A percentile compares a stretch with the other conserved stretches of the same genome.
phyloP scores from a whole-genome alignment of 2,797 vertebrate species.

The Loris lydekkerianus region DNA sequence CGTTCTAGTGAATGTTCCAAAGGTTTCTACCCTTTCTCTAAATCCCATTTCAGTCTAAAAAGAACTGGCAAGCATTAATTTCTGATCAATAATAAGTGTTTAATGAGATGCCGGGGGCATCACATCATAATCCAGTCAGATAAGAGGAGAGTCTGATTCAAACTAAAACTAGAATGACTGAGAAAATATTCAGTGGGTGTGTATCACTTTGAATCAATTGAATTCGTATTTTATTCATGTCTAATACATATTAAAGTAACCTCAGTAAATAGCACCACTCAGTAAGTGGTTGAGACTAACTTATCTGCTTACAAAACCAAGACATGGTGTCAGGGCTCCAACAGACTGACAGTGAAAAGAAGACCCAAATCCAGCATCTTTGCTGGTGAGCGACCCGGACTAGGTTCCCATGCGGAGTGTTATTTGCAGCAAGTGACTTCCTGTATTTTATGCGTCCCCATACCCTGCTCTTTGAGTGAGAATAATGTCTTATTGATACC shows the following conservation, averaged over 20 bases:
- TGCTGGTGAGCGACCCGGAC: neutral
- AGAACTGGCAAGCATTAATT: neutral
- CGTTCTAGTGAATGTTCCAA: neutral
- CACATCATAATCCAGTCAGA: neutral
- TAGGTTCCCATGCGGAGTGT: constrained; percentile 49
- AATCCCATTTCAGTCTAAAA: neutral
- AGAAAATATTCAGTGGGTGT: neutral
- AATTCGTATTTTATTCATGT: neutral
- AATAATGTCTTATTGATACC: constrained; percentile 85
- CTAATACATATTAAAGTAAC: neutral
- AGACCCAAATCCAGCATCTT: neutral
- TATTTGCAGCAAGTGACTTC: constrained; percentile 74
- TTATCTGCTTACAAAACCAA: constrained; percentile 28
- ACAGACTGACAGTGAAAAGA: neutral
- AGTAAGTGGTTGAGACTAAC: neutral
- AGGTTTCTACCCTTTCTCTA: neutral
- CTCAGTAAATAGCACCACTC: neutral
- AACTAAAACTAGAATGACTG: neutral
- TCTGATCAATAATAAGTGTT: neutral
- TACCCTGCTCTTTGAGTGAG: constrained; percentile 39
- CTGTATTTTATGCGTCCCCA: constrained; percentile 73
- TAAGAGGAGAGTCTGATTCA: neutral
- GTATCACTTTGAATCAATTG: neutral
- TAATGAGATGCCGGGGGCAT: neutral
- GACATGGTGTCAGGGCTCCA: neutral